Percentiles rank a stretch among this genome's conserved stretches.
These are phyloP conservation scores for Erethizon dorsatum DNA, from an alignment of 2,797 vertebrate species.

Conservation along the genomic window DNA sequence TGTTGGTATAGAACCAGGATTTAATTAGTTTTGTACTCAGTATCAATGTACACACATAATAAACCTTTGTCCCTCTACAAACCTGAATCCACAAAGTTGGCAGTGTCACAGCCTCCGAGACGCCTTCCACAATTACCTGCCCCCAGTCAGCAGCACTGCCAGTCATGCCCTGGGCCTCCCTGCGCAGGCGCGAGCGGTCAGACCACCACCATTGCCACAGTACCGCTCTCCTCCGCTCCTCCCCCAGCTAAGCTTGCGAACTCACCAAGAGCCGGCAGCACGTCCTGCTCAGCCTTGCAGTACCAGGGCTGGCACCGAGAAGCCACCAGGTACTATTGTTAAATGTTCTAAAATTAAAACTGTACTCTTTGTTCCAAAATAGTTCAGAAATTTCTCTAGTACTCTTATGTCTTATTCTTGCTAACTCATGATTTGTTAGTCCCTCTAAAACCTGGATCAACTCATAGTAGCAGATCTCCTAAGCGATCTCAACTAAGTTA, in stretches of 20 bases:
- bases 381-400: slow-evolving; percentile 4
- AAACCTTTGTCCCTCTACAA: neutral
- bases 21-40: neutral
- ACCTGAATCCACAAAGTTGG: neutral
- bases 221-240: neutral
- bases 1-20: neutral
- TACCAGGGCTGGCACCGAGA: neutral
- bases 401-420: neutral
- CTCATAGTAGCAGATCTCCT: neutral
- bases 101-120: neutral
- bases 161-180: neutral
- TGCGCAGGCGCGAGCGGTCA: neutral
- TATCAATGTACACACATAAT: neutral
- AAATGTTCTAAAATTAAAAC: neutral
- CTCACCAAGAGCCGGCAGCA: neutral
- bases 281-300: neutral
- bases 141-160: neutral
- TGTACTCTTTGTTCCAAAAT: neutral
- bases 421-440: neutral
- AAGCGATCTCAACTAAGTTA: neutral
- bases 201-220: neutral
- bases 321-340: neutral
- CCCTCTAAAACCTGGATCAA: neutral
- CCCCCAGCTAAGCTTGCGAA: too few species aligned
- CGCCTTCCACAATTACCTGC: neutral